Percentiles rank a stretch among this genome's conserved stretches.
Conservation (phyloP, 64 coral and sea anemone species). For the Pachyseris speciosa region DNA sequence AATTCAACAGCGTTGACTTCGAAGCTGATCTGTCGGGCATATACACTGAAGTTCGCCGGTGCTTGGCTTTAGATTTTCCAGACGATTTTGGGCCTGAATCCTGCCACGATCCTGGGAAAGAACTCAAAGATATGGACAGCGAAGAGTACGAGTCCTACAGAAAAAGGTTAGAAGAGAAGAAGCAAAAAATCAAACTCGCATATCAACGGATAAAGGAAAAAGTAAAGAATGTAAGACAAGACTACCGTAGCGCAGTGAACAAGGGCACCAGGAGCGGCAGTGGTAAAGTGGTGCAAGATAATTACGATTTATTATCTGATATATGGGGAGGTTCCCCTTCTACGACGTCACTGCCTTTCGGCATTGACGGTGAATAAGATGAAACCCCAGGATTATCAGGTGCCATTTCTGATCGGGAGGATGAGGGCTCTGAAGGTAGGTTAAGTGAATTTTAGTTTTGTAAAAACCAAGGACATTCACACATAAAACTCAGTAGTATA, state of each 20-base stretch:
- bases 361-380: background rate
- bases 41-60: background rate
- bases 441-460: background rate
- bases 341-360: background rate
- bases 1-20: background rate
- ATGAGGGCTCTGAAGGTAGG: background rate
- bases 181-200: background rate
- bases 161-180: background rate
- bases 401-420: background rate
- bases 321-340: background rate
- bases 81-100: background rate
- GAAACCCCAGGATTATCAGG: background rate
- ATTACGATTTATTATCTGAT: background rate
- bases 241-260: background rate
- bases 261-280: background rate
- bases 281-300: constrained; percentile 1
- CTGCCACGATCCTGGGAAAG: background rate
- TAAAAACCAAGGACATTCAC: background rate
- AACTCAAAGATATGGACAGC: background rate
- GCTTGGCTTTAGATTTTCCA: background rate
- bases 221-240: constrained; percentile 10
- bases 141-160: constrained; percentile 1
- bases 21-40: background rate
- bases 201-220: constrained; percentile 6
- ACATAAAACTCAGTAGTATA: background rate